Conservation (phyloP, 2,797 vertebrate species). For the Dipus sagitta region DNA sequence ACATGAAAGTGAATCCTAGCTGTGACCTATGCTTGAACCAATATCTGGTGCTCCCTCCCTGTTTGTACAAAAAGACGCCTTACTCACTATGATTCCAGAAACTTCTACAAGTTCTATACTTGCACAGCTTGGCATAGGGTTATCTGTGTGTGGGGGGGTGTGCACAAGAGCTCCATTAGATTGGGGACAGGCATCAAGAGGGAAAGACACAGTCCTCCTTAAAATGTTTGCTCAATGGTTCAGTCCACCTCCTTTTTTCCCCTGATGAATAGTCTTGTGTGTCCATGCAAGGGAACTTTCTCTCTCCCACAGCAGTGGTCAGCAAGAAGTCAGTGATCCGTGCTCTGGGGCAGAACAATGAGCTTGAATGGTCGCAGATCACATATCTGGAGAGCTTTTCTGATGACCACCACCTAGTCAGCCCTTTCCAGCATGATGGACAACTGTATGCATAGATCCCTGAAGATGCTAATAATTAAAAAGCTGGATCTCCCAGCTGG, state of each 20-base stretch:
- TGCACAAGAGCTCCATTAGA: not conserved
- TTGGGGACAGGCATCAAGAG: not conserved
- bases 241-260: not conserved
- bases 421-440: not conserved
- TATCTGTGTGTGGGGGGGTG: not conserved
- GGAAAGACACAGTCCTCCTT: not conserved
- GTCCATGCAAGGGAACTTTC: not conserved
- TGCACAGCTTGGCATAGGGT: not conserved
- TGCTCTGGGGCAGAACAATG: not conserved
- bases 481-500: not conserved
- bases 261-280: slow-evolving; percentile 11
- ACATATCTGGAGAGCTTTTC: not conserved
- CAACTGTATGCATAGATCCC: not conserved
- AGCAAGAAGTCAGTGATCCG: not conserved
- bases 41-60: not conserved
- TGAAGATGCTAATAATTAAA: not conserved
- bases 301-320: not conserved
- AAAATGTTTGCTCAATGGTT: not conserved
- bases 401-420: not conserved
- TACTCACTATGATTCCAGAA: not conserved
- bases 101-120: not conserved
- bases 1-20: not conserved
- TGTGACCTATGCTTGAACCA: not conserved
- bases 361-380: not conserved
- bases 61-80: not conserved